Evolutionary conservation across 2,888 invertebrate species (phyloP).

Genomic region (Crossocerus cetratus): DNA sequence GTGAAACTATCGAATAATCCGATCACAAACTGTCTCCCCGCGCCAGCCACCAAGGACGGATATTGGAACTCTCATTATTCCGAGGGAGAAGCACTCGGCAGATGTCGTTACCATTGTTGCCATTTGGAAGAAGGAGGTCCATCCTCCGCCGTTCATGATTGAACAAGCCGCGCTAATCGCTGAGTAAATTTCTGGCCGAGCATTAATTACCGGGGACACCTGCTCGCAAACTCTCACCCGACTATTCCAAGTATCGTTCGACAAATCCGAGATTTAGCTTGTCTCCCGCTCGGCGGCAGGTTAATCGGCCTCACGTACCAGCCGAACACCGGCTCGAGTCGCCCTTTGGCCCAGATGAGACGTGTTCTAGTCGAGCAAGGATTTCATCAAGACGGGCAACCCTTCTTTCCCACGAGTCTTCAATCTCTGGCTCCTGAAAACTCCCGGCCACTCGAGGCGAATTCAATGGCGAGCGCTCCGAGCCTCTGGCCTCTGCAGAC

Average conservation of each 20-base stretch:
- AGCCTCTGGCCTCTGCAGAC: background rate
- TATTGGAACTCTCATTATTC: too few species aligned
- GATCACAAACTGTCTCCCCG: too few species aligned
- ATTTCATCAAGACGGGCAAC: background rate
- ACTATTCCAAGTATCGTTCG: background rate
- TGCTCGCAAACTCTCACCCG: background rate
- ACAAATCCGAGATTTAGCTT: constrained; percentile 21
- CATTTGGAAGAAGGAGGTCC: background rate
- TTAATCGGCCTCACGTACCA: background rate
- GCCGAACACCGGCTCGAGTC: background rate
- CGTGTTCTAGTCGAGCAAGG: background rate
- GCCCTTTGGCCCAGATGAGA: too few species aligned
- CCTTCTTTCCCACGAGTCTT: background rate
- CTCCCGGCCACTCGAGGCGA: background rate
- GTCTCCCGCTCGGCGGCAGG: background rate
- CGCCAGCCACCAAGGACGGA: too few species aligned
- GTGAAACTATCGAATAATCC: background rate
- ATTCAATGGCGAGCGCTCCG: background rate
- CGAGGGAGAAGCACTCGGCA: too few species aligned
- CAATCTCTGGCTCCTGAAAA: background rate
- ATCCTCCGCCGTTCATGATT: background rate
- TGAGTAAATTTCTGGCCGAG: constrained; percentile 2
- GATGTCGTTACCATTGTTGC: background rate
- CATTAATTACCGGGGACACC: constrained; percentile 21
- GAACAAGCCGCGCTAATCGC: background rate